Evolutionary conservation across 2,888 invertebrate genomes (phyloP).

Genomic region (Margaritifera margaritifera): DNA sequence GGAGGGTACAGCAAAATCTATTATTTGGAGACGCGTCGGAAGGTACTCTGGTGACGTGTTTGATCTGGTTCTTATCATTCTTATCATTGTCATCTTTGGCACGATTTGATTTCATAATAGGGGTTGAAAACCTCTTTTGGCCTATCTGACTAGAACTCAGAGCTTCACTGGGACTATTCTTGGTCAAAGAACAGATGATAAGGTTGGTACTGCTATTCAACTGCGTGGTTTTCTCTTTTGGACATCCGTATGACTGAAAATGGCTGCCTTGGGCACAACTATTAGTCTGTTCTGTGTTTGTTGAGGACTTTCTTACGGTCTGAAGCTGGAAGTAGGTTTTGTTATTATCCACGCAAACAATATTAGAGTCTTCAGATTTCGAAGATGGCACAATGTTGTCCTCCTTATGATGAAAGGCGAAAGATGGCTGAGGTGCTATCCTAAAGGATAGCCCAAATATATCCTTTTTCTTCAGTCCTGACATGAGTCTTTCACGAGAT

Average conservation of each 20-base stretch:
- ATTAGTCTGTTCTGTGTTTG: not conserved
- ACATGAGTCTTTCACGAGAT: conserved; percentile 30
- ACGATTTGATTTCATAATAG: not conserved
- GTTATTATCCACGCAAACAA: conserved; percentile 31
- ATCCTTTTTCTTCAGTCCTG: conserved; percentile 33
- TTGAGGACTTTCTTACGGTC: conserved; percentile 22
- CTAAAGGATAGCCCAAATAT: conserved; percentile 38
- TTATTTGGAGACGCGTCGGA: too few relatives aligned
- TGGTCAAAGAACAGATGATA: too few relatives aligned
- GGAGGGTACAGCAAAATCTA: too few relatives aligned
- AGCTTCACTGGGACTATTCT: too few relatives aligned
- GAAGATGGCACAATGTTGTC: too few relatives aligned
- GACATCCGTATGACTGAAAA: not conserved
- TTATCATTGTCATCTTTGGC: conserved; percentile 6
- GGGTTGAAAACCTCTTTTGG: too few relatives aligned
- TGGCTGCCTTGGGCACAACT: conserved; percentile 4
- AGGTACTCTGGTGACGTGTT: too few relatives aligned
- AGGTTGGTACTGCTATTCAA: too few relatives aligned
- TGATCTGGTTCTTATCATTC: too few relatives aligned
- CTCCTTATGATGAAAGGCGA: not conserved
- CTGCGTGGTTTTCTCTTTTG: not conserved
- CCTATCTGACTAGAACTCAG: too few relatives aligned
- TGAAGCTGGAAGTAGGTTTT: conserved; percentile 41
- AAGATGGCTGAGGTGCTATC: conserved; percentile 16
- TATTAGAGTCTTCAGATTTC: conserved; percentile 2